Percentiles rank a stretch among this genome's conserved stretches.
Evolutionary conservation across 2,797 vertebrate species (phyloP).

Genomic region (Phrynocephalus guinanensis): DNA sequence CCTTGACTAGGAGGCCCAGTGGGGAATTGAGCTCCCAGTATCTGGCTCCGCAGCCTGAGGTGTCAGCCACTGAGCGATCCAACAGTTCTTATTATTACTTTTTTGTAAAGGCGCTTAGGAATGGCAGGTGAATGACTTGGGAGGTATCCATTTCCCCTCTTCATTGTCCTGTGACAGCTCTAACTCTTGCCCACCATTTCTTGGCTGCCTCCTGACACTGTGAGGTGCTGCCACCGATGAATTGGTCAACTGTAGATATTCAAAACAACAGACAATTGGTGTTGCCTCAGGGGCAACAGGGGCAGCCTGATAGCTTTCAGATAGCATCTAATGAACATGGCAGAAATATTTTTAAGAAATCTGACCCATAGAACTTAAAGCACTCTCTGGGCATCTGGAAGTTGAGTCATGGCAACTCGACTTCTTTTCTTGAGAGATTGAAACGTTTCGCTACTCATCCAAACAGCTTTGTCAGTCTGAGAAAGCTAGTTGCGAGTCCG

Average conservation of each 20-base stretch:
- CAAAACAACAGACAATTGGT: background rate
- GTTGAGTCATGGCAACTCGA: no score
- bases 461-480: no score
- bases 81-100: background rate
- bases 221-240: conserved; percentile 14
- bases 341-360: conserved; percentile 26
- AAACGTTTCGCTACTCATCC: no score
- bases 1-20: no score
- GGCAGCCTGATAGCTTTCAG: conserved; percentile 16
- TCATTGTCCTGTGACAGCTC: conserved; percentile 10
- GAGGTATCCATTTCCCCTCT: conserved; percentile 10
- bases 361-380: no score
- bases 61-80: no score
- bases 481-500: no score
- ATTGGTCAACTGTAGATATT: conserved; percentile 18
- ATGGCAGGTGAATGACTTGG: background rate
- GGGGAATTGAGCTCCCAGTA: no score
- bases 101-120: background rate
- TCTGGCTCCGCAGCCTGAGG: no score
- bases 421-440: no score
- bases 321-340: conserved; percentile 16
- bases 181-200: background rate
- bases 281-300: background rate
- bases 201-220: accelerated
- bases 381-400: no score